Evolutionary conservation across 2,113 vertebrate genomes (phyloP).

Genomic region (Corvus moneduloides): DNA sequence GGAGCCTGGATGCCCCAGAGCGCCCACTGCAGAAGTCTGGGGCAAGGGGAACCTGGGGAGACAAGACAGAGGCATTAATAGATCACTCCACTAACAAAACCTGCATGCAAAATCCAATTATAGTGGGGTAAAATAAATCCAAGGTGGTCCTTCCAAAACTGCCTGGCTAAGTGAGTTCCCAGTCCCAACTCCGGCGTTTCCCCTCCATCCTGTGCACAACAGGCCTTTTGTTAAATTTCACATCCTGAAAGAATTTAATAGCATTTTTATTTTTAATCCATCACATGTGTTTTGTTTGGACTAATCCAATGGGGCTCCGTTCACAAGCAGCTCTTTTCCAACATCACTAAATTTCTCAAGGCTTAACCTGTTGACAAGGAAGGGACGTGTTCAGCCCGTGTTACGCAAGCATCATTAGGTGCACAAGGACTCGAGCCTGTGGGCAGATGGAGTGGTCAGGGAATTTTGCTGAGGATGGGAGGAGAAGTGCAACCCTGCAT

Average conservation of each 20-base stretch:
- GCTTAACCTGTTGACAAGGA: slow-evolving; percentile 41
- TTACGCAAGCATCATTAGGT: not conserved
- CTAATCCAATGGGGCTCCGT: not conserved
- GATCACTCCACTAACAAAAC: not conserved
- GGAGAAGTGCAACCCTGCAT: not conserved
- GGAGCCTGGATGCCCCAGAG: not conserved
- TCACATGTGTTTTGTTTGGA: slow-evolving; percentile 68
- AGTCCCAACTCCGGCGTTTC: not conserved
- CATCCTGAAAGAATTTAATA: slow-evolving; percentile 65
- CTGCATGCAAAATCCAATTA: not conserved
- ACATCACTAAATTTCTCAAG: slow-evolving; percentile 23
- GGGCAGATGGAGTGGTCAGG: not conserved
- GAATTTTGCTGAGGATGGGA: not conserved
- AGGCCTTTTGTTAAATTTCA: slow-evolving; percentile 62
- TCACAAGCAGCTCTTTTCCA: slow-evolving; percentile 36
- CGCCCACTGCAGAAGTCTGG: fast-evolving
- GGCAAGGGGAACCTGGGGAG: not conserved
- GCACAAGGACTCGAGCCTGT: fast-evolving
- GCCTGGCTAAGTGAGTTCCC: not conserved
- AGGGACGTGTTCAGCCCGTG: not conserved
- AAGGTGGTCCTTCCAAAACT: slow-evolving; percentile 18
- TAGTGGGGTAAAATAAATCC: not conserved
- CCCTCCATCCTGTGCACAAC: slow-evolving; percentile 12
- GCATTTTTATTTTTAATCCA: slow-evolving; percentile 68
- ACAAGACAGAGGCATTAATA: not conserved